phyloP scores from a whole-genome alignment of 2,113 vertebrate genomes.

The Hemiprocne comata region DNA sequence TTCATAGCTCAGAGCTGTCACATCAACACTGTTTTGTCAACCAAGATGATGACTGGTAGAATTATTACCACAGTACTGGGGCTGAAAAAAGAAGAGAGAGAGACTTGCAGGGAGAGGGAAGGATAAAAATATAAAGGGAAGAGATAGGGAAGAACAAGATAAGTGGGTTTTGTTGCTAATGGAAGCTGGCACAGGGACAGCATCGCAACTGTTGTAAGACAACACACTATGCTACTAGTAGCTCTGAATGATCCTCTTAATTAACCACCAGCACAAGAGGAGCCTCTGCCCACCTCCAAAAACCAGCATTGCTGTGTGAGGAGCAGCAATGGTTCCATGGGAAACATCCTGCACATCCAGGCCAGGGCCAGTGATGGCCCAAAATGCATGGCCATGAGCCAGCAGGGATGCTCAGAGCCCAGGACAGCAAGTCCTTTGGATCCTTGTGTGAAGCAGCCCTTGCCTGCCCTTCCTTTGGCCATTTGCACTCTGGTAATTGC shows the following conservation, averaged over 20 bases:
- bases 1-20: constrained; percentile 71
- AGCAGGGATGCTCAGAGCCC: not conserved
- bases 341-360: not conserved
- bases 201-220: constrained; percentile 50
- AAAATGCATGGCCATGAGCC: no score
- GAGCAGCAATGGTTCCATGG: not conserved
- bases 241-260: constrained; percentile 67
- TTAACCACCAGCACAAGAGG: constrained; percentile 54
- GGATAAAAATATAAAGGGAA: constrained; percentile 69
- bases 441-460: not conserved
- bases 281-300: constrained; percentile 22
- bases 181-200: constrained; percentile 65
- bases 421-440: not conserved
- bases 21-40: constrained; percentile 67
- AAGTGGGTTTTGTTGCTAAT: constrained; percentile 75
- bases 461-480: not conserved
- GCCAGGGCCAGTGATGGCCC: rapidly evolving
- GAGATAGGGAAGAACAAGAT: constrained; percentile 72
- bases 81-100: not conserved
- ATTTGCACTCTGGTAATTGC: not conserved
- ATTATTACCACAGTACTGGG: constrained; percentile 59
- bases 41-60: constrained; percentile 55
- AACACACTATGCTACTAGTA: constrained; percentile 57
- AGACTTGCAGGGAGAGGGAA: constrained; percentile 29
- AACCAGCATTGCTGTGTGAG: not conserved